Conservation (phyloP, 2,888 invertebrate species). For the Nebria salina region DNA sequence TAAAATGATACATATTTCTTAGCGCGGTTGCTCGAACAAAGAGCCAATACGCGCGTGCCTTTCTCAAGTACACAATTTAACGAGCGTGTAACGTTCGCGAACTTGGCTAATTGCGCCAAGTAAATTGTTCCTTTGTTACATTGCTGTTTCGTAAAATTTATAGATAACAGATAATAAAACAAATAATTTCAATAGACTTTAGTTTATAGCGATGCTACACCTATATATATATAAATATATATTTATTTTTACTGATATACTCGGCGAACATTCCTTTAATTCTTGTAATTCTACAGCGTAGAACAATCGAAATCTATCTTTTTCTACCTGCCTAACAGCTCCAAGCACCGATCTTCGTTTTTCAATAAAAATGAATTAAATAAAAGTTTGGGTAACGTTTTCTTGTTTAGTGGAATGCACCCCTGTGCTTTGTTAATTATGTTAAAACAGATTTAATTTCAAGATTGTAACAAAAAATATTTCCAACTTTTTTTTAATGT, state of each 20-base stretch:
- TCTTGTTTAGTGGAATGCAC: background rate
- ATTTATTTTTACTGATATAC: background rate
- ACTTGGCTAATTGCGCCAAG: slow-evolving; percentile 6
- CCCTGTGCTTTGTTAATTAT: background rate
- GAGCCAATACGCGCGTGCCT: background rate
- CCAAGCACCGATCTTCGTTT: background rate
- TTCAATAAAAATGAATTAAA: background rate
- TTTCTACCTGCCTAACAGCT: background rate
- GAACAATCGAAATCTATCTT: background rate
- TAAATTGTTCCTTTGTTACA: slow-evolving; percentile 19
- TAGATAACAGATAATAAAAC: background rate
- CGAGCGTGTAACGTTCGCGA: background rate
- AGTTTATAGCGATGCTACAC: background rate
- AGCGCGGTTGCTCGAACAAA: background rate
- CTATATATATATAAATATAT: background rate
- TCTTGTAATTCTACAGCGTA: background rate
- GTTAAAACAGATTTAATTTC: background rate
- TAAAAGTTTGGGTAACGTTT: background rate
- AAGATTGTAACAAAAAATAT: background rate
- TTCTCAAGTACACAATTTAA: background rate
- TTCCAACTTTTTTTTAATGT: background rate
- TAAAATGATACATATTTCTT: slow-evolving; percentile 11
- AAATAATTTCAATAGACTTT: background rate
- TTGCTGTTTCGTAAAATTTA: background rate
- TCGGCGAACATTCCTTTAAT: background rate